Base-by-base conservation (phyloP, 2,113 vertebrate genomes). In the Vicugna pacos region DNA sequence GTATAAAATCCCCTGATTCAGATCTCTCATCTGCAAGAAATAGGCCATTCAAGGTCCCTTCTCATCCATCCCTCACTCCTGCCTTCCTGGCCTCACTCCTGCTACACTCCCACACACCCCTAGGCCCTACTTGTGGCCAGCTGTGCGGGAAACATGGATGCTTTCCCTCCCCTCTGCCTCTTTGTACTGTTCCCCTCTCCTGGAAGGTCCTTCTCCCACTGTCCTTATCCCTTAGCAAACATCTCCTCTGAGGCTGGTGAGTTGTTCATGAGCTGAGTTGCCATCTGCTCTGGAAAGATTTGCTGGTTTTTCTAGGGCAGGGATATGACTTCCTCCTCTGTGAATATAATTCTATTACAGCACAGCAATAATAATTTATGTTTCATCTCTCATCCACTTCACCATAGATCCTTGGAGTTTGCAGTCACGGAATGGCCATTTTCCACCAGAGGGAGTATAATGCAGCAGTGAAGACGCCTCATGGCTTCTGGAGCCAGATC, bases 71-170 rank as follows among this genome's bases (percentile, higher is more conserved):
- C 28, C n/a, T 35, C 69, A 28, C 5, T 15, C 60, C n/a, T 42
- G 50, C 16, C 38, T 32, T 9, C 67, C 58, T 80, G 24, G 52
- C 8, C 62, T 58, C 69, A 58, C 42, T 24, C 13, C 24, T 3
- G 2, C 73, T 5, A 5, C 3, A 19, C 46, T 62, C 12, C 35
- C 19, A 32, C 8, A 3, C 11, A 32, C 8, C 16, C 9, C 3
- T 60, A 2, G 35, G 32, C 5, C 24, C 38, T 26, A 7, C 30
- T n/a, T 48, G 52, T 82, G 67, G 28, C n/a, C 46, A 73, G 9
- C 1, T 32, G 73, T 30, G 38, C 30, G n/a, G 32, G 35, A 54
- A 70, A 11, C 35, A 24, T 0, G 1, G 20, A 8, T 8, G 32
- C 26, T 24, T 58, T n/a, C 54, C 19, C 64, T 85, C 14, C 50